A percentile compares a stretch with the other conserved stretches of the same genome.
Evolutionary conservation across 2,797 vertebrate genomes (phyloP).

Genomic region (Jordanella pulchra): DNA sequence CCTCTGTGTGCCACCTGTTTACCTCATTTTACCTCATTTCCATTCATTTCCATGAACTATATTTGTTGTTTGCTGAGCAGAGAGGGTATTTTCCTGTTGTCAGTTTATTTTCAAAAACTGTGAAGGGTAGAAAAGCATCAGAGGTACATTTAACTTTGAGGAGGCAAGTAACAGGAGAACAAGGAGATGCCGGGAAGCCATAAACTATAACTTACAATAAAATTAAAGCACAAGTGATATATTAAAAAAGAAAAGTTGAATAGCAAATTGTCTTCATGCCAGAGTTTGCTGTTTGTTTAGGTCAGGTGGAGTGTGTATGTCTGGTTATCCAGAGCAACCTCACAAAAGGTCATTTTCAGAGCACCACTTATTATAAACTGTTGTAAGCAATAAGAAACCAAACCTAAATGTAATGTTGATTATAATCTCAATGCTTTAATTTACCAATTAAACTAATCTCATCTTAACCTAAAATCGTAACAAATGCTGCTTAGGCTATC

Average conservation of each 20-base stretch:
- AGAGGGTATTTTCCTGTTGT: conserved; percentile 59
- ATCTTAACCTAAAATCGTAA: not conserved
- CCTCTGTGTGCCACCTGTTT: conserved; percentile 62
- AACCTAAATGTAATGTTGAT: conserved; percentile 8
- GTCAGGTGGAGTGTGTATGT: not conserved
- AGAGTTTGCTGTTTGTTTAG: conserved; percentile 29
- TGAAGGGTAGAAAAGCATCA: conserved; percentile 47
- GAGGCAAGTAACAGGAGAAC: conserved; percentile 11
- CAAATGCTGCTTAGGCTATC: conserved; percentile 15
- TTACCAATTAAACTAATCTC: conserved; percentile 3
- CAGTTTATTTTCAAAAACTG: conserved; percentile 39
- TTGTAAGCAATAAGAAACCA: conserved; percentile 24
- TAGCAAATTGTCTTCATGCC: conserved; percentile 12
- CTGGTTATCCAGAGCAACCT: conserved; percentile 2
- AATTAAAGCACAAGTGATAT: conserved; percentile 11
- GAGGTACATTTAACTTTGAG: conserved; percentile 14
- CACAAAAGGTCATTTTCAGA: conserved; percentile 31
- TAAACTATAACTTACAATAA: conserved; percentile 20
- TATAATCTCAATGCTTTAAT: conserved; percentile 7
- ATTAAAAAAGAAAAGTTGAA: conserved; percentile 6
- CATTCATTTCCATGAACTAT: conserved; percentile 48
- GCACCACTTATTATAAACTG: conserved; percentile 16
- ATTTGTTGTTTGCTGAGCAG: conserved; percentile 45
- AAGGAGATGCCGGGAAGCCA: not conserved
- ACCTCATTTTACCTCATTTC: conserved; percentile 59